These are phyloP conservation scores for Sinhomidia bicolor DNA, from an alignment of 2,888 invertebrate species.

Conservation along the genomic window DNA sequence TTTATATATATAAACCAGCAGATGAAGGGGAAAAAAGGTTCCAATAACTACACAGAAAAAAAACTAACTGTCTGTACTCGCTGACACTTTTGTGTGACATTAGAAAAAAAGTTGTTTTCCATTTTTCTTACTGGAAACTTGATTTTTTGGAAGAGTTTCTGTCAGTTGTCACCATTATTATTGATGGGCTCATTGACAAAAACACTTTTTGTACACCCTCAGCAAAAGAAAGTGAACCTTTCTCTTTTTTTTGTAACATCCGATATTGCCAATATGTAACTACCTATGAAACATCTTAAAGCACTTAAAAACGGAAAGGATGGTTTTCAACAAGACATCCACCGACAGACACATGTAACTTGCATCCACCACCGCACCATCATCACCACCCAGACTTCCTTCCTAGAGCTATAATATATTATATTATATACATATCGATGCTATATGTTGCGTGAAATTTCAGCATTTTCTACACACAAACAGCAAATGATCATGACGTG, in stretches of 20 bases:
- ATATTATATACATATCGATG: too few species aligned
- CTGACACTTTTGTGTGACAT: conserved; percentile 27
- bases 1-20: too few species aligned
- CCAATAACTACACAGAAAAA: background rate
- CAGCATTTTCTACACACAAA: background rate
- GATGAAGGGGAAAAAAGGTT: too few species aligned
- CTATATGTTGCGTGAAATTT: background rate
- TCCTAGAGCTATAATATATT: too few species aligned
- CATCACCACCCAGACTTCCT: too few species aligned
- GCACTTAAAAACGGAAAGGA: background rate
- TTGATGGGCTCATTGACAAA: conserved; percentile 5
- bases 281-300: background rate
- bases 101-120: background rate
- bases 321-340: background rate
- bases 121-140: background rate
- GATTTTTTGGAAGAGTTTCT: background rate
- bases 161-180: background rate
- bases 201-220: background rate
- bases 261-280: background rate
- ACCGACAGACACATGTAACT: background rate
- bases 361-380: background rate
- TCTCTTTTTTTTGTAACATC: background rate
- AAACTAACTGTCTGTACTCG: background rate
- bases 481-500: background rate
- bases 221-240: background rate